phyloP scores from a whole-genome alignment of 2,113 vertebrate species.

The Oreochromis spilurus region DNA sequence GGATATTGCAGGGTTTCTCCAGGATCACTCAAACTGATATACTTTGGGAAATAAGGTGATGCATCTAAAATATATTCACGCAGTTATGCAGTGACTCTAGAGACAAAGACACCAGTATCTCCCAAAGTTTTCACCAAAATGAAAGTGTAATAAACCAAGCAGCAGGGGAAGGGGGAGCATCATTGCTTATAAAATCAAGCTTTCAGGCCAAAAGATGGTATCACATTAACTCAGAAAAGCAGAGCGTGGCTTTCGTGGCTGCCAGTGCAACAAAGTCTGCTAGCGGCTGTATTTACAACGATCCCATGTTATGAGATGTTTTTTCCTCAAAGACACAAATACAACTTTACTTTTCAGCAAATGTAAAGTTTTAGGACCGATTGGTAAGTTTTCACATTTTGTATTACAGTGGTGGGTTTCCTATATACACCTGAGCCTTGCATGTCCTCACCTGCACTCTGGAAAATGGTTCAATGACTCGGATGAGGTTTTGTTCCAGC shows the following conservation, averaged over 20 bases:
- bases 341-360: background rate
- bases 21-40: background rate
- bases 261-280: background rate
- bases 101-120: background rate
- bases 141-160: background rate
- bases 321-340: background rate
- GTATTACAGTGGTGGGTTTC: background rate
- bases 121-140: background rate
- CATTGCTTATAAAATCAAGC: background rate
- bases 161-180: background rate
- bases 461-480: constrained; percentile 98
- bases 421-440: accelerated
- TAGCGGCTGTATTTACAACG: background rate
- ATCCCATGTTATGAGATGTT: background rate
- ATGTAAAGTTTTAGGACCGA: background rate
- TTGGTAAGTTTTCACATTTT: accelerated
- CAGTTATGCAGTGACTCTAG: background rate
- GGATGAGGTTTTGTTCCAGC: constrained; percentile 97
- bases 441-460: constrained; percentile 85
- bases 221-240: background rate
- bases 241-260: background rate
- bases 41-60: background rate
- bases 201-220: background rate
- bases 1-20: background rate
- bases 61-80: background rate